Percentiles rank a stretch among this genome's conserved stretches.
Evolutionary conservation across 2,797 vertebrate genomes (phyloP).

Genomic region (Falco peregrinus): DNA sequence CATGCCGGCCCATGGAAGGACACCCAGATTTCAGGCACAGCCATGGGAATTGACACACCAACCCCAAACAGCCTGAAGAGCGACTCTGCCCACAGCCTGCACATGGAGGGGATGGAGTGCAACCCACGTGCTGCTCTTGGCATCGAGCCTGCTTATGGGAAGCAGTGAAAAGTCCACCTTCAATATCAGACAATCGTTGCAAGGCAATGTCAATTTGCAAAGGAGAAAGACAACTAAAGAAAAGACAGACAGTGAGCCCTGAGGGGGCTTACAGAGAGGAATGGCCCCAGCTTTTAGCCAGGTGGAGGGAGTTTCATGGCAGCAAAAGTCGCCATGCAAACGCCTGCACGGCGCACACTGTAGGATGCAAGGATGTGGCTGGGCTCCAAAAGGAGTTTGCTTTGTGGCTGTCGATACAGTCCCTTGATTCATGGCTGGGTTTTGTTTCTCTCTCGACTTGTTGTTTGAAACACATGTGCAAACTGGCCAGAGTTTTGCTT

Average conservation of each 20-base stretch:
- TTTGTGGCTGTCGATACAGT: conserved; percentile 26
- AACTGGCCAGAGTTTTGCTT: conserved; percentile 49
- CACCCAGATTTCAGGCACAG: not conserved
- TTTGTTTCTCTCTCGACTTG: conserved; percentile 42
- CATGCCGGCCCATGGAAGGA: not conserved
- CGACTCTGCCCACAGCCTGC: not conserved
- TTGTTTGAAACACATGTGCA: conserved; percentile 64
- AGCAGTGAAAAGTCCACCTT: not conserved
- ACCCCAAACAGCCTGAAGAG: not conserved
- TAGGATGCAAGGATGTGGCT: conserved; percentile 33
- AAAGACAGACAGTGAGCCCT: not conserved
- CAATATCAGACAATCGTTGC: not conserved
- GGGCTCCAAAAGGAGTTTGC: conserved; percentile 57
- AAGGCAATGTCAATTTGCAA: not conserved
- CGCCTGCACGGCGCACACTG: not conserved
- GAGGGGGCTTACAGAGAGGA: not conserved
- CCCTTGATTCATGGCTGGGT: conserved; percentile 47
- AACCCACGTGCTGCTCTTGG: not conserved
- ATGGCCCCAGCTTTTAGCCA: conserved; percentile 38
- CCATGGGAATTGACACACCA: fast-evolving
- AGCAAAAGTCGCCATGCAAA: not conserved
- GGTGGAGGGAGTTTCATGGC: not conserved
- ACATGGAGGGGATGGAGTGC: not conserved
- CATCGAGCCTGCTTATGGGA: not conserved
- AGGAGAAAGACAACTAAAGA: not conserved